Evolutionary conservation across 1,140 invertebrate species (phyloP).

Genomic region (Neoseiulus cucumeris): DNA sequence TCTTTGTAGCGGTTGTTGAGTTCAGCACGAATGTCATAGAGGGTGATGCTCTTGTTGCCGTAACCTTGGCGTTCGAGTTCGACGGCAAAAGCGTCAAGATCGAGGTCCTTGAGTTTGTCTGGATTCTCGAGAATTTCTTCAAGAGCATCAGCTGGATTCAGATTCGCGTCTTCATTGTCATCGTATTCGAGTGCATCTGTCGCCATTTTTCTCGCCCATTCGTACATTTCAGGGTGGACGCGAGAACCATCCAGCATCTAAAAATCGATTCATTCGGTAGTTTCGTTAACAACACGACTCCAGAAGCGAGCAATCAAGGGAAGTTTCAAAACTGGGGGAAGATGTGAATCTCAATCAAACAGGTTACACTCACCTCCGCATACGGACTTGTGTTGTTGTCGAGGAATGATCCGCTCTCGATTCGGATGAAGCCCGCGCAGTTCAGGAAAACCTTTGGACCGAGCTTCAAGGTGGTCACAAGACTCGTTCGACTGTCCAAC

Average conservation of each 20-base stretch:
- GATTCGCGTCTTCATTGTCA: conserved; percentile 54
- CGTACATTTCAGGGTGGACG: conserved; percentile 96
- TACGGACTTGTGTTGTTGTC: conserved; percentile 37
- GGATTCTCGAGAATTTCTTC: conserved; percentile 93
- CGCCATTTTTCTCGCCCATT: conserved; percentile 99
- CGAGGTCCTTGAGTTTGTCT: conserved; percentile 81
- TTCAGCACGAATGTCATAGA: conserved; percentile 93
- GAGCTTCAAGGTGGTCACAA: conserved; percentile 86
- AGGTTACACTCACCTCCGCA: neutral
- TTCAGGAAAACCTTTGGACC: conserved; percentile 98
- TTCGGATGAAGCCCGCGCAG: conserved; percentile 96
- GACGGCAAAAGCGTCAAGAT: conserved; percentile 94
- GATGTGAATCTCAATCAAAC: too few relatives aligned
- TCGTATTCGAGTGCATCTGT: conserved; percentile 97
- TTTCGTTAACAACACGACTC: neutral
- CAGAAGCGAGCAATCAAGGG: neutral
- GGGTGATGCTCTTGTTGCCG: conserved; percentile 87
- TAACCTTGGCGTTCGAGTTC: conserved; percentile 86
- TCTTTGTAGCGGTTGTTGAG: conserved; percentile 90
- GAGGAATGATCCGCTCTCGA: conserved; percentile 80
- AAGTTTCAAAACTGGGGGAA: neutral
- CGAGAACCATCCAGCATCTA: conserved; percentile 92
- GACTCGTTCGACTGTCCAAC: conserved; percentile 77
- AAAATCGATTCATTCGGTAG: conserved; percentile 24
- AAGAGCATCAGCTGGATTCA: conserved; percentile 83